Evolutionary conservation across 2,797 vertebrate species (phyloP), one percentile per base, ranked within the genome.

Genomic region (Streptopelia turtur): DNA sequence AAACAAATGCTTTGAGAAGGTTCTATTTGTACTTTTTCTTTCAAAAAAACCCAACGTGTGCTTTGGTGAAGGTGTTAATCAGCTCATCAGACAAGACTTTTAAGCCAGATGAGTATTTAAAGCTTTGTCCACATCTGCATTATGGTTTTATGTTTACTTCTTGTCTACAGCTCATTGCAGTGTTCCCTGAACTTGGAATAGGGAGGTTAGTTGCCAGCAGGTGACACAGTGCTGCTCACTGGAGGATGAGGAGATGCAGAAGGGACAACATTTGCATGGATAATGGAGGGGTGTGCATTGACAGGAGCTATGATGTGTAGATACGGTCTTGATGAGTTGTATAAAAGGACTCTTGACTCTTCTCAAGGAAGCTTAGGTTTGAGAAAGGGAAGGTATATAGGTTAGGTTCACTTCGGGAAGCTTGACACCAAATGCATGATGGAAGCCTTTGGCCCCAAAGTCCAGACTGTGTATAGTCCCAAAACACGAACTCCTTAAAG

Each of bases 11-110:
- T 90, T 41, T 64, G 10, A 60, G 71, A 87, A 41, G 17, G 25
- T 63, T 75, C n/a, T 83, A 15, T 70, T 63, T 83, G 24, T 78
- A 39, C 12, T 71, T 82, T 90, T 45, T 39, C 10, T 57, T 59
- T 2, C 1, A 27, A 41, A 39, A 7, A 76, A 47, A 69, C 30
- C 5, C 6, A 7, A 41, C 15, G 15, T 10, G 2, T 57, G 15
- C 20, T 79, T 85, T 76, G 30, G 1, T 74, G 30, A 75, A 30
- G 59, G 5, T 83, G 20, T 50, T 92, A 53, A 77, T 81, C 53
- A 77, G 47, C 45, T 90, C 90, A 77, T 70, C n/a, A 86, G 72
- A 63, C 24, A 77, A 88, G 56, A 16, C n/a, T 83, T 37, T 39
- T 77, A 80, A 91, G n/a, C 39, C n/a, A 57, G 43, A 41, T 59